Percentiles rank a stretch among this genome's conserved stretches.
phyloP scores from a whole-genome alignment of 2,797 vertebrate species.

The Streptopelia turtur region DNA sequence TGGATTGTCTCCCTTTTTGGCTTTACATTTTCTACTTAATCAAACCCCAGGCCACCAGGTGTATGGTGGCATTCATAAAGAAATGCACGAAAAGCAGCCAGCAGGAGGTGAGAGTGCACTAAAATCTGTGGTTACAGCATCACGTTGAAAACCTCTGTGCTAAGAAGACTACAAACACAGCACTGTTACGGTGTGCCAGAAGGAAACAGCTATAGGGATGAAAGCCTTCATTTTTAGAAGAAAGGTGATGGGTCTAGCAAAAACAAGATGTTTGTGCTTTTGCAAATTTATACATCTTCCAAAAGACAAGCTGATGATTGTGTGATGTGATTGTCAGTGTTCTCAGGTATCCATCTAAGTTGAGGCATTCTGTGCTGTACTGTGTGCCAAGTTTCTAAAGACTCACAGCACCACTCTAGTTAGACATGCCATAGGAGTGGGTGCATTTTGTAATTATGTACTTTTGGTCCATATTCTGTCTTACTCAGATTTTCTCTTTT shows the following conservation, averaged over 20 bases:
- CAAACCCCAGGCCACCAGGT: background rate
- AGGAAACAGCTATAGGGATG: background rate
- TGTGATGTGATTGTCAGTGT: background rate
- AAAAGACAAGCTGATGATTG: rapidly evolving
- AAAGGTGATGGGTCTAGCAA: background rate
- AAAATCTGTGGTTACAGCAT: background rate
- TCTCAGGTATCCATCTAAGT: background rate
- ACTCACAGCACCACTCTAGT: background rate
- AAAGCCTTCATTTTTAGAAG: background rate
- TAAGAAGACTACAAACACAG: background rate
- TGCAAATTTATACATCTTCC: background rate
- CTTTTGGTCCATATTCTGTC: background rate
- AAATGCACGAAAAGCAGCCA: background rate
- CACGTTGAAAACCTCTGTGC: background rate
- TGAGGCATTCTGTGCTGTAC: rapidly evolving
- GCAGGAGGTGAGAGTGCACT: background rate
- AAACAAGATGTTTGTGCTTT: background rate
- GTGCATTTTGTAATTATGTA: background rate
- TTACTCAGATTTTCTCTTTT: background rate
- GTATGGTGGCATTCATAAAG: background rate
- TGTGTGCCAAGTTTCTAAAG: rapidly evolving
- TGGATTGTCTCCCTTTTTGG: background rate
- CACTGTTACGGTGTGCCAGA: background rate
- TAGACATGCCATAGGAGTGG: background rate
- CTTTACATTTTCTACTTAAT: background rate